phyloP scores from a whole-genome alignment of 53 echinoderm and acorn worm genomes.

The Holothuria scabra region DNA sequence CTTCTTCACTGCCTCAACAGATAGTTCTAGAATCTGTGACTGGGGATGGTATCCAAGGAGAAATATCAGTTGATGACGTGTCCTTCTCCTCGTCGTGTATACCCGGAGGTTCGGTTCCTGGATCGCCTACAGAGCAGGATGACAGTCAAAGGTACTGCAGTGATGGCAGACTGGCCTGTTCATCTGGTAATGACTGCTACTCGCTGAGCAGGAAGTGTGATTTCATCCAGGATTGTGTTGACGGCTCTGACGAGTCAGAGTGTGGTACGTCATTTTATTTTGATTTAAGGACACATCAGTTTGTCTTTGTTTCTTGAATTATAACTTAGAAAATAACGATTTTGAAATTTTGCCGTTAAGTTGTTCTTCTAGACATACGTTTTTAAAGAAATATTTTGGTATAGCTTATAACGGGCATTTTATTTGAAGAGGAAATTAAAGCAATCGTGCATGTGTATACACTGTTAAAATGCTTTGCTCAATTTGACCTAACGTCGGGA shows the following conservation, averaged over 20 bases:
- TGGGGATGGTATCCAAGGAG: slow-evolving; percentile 60
- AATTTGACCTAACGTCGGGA: too few relatives aligned
- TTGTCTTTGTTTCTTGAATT: too few relatives aligned
- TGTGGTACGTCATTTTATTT: slow-evolving; percentile 45
- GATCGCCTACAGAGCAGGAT: slow-evolving; percentile 55
- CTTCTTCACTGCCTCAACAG: not conserved
- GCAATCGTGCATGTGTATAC: too few relatives aligned
- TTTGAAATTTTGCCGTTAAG: too few relatives aligned
- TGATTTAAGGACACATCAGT: too few relatives aligned
- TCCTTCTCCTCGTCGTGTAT: slow-evolving; percentile 63
- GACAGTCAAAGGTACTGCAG: slow-evolving; percentile 53
- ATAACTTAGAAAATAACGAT: too few relatives aligned
- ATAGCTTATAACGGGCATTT: too few relatives aligned
- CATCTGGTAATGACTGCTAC: slow-evolving; percentile 51
- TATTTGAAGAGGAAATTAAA: too few relatives aligned
- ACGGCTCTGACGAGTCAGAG: slow-evolving; percentile 59
- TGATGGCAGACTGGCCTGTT: slow-evolving; percentile 61
- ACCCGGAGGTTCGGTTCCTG: slow-evolving; percentile 54
- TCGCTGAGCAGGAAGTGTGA: slow-evolving; percentile 60
- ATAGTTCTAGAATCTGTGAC: slow-evolving; percentile 49
- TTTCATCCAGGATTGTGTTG: slow-evolving; percentile 61
- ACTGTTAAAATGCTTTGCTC: too few relatives aligned
- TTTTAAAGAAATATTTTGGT: too few relatives aligned
- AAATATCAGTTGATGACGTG: slow-evolving; percentile 72
- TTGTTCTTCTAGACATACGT: too few relatives aligned